These are phyloP conservation scores for Aythya baeri DNA, from an alignment of 2,113 vertebrate genomes.

Conservation along the genomic window DNA sequence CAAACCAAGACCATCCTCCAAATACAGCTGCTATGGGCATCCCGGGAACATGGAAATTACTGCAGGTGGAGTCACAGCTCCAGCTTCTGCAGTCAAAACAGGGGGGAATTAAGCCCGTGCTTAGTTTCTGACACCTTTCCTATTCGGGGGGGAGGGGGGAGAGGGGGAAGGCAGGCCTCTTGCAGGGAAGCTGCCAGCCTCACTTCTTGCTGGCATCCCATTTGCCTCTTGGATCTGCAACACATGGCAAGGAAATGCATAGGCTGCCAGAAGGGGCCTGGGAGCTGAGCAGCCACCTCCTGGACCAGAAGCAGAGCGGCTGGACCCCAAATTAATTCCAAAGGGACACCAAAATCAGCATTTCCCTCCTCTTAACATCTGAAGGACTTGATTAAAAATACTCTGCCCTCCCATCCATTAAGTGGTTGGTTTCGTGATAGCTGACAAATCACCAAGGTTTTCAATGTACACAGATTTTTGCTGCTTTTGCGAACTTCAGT, in stretches of 20 bases:
- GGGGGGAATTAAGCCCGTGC: background rate
- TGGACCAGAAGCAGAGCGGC: background rate
- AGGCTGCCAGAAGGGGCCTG: background rate
- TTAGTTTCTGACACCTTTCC: background rate
- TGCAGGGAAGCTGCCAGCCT: background rate
- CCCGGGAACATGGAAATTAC: background rate
- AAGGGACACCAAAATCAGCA: background rate
- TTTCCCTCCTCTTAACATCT: background rate
- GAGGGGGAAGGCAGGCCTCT: background rate
- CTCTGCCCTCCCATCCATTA: background rate
- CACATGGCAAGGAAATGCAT: background rate
- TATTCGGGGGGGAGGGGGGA: background rate
- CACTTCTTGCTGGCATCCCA: background rate
- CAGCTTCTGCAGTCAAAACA: background rate
- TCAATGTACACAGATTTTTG: background rate
- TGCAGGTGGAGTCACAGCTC: background rate
- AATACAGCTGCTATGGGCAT: background rate
- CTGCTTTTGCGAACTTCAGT: constrained; percentile 35
- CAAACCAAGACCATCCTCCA: background rate
- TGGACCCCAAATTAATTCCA: background rate
- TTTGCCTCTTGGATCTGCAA: background rate
- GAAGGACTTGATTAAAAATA: background rate
- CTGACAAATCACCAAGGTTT: constrained; percentile 8
- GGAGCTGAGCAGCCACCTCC: rapidly evolving
- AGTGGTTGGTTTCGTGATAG: background rate